Evolutionary conservation across 2,113 vertebrate species (phyloP).

Genomic region (Tauraco erythrolophus): DNA sequence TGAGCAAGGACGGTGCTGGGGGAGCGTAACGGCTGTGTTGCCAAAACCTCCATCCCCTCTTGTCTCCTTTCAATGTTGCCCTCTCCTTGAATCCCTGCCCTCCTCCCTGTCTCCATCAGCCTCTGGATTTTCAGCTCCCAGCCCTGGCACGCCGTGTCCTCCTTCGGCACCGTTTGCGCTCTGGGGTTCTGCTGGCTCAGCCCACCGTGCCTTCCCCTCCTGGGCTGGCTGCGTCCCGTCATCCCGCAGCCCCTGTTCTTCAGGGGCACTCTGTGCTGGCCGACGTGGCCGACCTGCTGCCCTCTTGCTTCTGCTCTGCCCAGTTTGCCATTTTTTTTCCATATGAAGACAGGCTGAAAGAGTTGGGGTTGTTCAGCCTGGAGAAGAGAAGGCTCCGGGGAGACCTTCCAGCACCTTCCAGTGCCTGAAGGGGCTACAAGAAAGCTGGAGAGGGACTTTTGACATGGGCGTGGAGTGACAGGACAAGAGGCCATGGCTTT

Average conservation of each 20-base stretch:
- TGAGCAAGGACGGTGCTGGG: neutral
- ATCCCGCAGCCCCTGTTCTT: rapidly evolving
- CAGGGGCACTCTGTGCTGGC: neutral
- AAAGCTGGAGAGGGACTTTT: no score
- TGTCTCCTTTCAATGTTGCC: neutral
- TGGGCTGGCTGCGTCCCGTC: rapidly evolving
- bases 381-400: no score
- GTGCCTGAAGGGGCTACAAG: no score
- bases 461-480: no score
- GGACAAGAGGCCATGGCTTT: no score
- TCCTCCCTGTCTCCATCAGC: neutral
- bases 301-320: rapidly evolving
- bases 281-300: rapidly evolving
- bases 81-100: neutral
- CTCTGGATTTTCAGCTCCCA: neutral
- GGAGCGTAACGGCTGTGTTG: rapidly evolving
- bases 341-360: no score
- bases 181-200: neutral
- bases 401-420: no score
- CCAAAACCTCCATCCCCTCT: neutral
- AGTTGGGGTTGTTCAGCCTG: no score
- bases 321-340: neutral
- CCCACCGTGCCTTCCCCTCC: neutral
- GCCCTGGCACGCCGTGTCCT: rapidly evolving
- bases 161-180: rapidly evolving